Conservation (phyloP, 2,113 vertebrate genomes). For the Nematolebias whitei region DNA sequence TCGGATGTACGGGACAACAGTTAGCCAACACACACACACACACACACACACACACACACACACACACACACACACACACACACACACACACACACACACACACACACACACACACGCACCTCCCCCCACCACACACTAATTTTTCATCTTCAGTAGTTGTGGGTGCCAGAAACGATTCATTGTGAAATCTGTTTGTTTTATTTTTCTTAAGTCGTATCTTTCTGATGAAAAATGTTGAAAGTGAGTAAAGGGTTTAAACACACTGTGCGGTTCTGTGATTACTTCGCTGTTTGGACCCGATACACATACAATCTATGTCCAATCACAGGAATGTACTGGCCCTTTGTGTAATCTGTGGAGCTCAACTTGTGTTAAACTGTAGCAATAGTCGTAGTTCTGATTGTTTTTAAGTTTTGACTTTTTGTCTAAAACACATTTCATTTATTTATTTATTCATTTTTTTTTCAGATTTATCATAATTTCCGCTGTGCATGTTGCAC, state of each 20-base stretch:
- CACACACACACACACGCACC: slow-evolving; percentile 6
- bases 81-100: slow-evolving; percentile 5
- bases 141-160: slow-evolving; percentile 1
- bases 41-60: no score
- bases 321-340: no score
- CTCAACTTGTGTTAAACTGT: no score
- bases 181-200: neutral
- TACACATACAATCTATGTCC: no score
- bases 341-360: no score
- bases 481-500: no score
- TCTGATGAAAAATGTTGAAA: neutral
- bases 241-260: neutral
- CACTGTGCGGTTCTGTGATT: neutral
- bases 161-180: slow-evolving; percentile 6
- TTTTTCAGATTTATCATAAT: no score
- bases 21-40: slow-evolving; percentile 3
- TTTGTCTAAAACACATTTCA: no score
- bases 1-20: neutral
- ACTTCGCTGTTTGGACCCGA: neutral
- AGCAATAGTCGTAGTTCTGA: no score
- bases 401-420: no score
- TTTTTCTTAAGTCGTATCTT: neutral
- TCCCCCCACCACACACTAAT: no score
- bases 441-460: no score
- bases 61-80: slow-evolving; percentile 5